Evolutionary conservation across 2,113 vertebrate species (phyloP).

Genomic region (Oncorhynchus kisutch): DNA sequence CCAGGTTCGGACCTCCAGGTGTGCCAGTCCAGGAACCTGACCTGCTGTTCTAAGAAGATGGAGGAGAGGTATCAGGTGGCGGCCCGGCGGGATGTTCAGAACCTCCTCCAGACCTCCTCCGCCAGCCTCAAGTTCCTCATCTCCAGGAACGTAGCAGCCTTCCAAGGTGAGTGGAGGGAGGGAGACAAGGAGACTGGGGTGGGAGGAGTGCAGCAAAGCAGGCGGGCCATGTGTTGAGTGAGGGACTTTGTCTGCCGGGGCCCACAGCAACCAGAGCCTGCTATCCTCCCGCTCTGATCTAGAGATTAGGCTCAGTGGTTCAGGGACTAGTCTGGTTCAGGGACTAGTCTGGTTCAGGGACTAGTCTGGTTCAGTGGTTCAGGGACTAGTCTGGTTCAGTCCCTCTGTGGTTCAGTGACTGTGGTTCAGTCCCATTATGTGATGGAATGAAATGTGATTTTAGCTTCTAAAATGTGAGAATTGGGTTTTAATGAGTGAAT

Average conservation of each 20-base stretch:
- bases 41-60: conserved; percentile 88
- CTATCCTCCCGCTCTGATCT: conserved; percentile 49
- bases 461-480: too few species aligned
- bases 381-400: too few species aligned
- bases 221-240: neutral
- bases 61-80: conserved; percentile 83
- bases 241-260: too few species aligned
- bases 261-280: conserved; percentile 35
- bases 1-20: conserved; percentile 85
- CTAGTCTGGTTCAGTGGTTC: too few species aligned
- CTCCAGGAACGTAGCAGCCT: conserved; percentile 80
- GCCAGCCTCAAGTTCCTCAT: conserved; percentile 81
- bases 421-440: too few species aligned
- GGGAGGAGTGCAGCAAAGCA: conserved; percentile 30
- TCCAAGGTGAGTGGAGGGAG: conserved; percentile 81
- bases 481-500: too few species aligned
- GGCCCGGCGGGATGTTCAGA: conserved; percentile 79
- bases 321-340: neutral
- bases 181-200: neutral
- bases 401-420: too few species aligned
- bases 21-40: conserved; percentile 75
- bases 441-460: too few species aligned
- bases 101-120: conserved; percentile 81
- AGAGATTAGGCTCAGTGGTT: conserved; percentile 41
- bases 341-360: too few species aligned